Percentiles rank a stretch among this genome's conserved stretches.
Evolutionary conservation across 2,113 vertebrate genomes (phyloP).

Genomic region (Nothocercus julius): DNA sequence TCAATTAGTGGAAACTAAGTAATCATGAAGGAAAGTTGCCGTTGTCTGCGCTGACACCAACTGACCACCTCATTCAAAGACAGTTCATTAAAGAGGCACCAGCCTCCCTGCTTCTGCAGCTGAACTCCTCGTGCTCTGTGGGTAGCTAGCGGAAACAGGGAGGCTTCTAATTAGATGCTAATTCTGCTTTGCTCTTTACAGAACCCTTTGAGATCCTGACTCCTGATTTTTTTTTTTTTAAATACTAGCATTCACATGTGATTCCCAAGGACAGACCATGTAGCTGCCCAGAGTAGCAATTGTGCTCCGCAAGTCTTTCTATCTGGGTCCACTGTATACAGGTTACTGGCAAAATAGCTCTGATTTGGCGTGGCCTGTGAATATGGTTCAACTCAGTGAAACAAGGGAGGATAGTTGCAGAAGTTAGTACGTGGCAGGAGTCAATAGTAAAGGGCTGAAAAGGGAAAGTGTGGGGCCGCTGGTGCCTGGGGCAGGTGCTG

Average conservation of each 20-base stretch:
- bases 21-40: conserved; percentile 3
- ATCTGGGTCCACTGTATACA: background rate
- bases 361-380: background rate
- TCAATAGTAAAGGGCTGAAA: background rate
- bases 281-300: background rate
- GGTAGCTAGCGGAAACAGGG: background rate
- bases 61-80: conserved; percentile 41
- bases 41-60: conserved; percentile 21
- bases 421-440: background rate
- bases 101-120: background rate
- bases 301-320: background rate
- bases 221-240: background rate
- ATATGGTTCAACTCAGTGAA: background rate
- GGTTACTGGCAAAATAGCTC: background rate
- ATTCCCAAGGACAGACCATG: background rate
- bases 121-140: background rate
- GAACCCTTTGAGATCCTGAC: background rate
- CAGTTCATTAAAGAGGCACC: conserved; percentile 24
- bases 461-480: background rate
- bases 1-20: background rate
- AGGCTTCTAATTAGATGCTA: conserved; percentile 13
- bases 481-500: too few species aligned
- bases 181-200: conserved; percentile 19
- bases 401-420: background rate
- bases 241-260: background rate